Evolutionary conservation across 2,797 vertebrate species (phyloP), one percentile per base, ranked within the genome.

Genomic region (Basileuterus tristriatus): DNA sequence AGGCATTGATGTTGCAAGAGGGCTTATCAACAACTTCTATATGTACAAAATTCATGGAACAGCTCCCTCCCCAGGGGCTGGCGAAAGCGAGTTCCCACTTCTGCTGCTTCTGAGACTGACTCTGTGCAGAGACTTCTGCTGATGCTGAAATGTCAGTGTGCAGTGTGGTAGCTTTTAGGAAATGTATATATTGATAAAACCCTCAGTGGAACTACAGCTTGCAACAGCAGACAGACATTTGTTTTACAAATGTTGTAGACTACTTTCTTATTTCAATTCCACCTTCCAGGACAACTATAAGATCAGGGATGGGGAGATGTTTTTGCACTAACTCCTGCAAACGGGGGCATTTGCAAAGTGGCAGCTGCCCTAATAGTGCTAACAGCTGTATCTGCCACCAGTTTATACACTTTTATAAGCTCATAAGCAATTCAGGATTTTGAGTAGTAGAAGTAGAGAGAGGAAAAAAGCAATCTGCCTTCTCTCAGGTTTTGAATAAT

Each of bases 21-120:
- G 27, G 89, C 96, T 96, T 97, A 97, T 97, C 96, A 96, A 95
- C 96, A 96, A 88, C 89, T 96, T 88, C 87, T 96, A 68, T 43
- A 75, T 56, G 67, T 49, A 81, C 85, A 89, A 84, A 94, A 97
- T 96, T 94, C 93, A 96, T 93, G 94, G 90, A 93, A 83, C 8
- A 1, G 47, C 84, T 97, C 77, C 62, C 11, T 93, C 95, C 81
- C 71, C 41, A 70, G 76, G 83, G 94, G 59, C 75, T 2, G 8
- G 80, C 70, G 80, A 93, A 94, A 95, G 44, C 3, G 0, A 90
- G 77, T 96, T 97, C 91, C 95, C 83, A 94, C 76, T 96, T 83
- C 90, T 94, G 87, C 90, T 96, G 89, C 82, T 96, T 85, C 76
- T 71, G 72, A 86, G 83, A 22, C 39, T 64, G 72, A 82, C 71